Conservation (phyloP, 2,797 vertebrate species). For the Lithobates sylvaticus region DNA sequence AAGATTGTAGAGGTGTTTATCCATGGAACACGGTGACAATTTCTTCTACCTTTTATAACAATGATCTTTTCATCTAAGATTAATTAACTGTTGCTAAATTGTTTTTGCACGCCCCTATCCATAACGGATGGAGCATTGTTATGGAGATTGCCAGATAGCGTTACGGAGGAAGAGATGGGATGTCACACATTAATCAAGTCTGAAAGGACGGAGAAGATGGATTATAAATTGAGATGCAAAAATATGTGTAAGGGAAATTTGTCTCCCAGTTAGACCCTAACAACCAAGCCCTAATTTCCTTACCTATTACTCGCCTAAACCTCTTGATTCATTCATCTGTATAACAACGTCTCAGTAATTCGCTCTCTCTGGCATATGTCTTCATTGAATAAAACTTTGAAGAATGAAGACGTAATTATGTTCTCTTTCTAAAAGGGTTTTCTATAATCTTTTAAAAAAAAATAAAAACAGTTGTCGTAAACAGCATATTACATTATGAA, state of each 20-base stretch:
- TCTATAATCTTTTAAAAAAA: not conserved
- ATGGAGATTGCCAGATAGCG: conserved; percentile 54
- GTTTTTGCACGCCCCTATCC: conserved; percentile 3
- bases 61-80: conserved; percentile 13
- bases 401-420: not conserved
- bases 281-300: not conserved
- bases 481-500: no score
- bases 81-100: conserved; percentile 31
- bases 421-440: not conserved
- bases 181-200: conserved; percentile 52
- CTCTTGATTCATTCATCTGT: not conserved
- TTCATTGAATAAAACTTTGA: not conserved
- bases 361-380: no score
- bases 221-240: conserved; percentile 55
- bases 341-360: not conserved
- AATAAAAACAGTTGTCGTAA: not conserved
- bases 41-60: not conserved
- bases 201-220: conserved; percentile 53
- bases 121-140: conserved; percentile 40
- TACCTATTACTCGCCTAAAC: not conserved
- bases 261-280: not conserved
- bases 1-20: conserved; percentile 16
- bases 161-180: conserved; percentile 8
- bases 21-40: not conserved
- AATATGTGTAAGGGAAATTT: conserved; percentile 27